Base-by-base conservation (phyloP, 2,888 invertebrate genomes). In the Ophraella communa region DNA sequence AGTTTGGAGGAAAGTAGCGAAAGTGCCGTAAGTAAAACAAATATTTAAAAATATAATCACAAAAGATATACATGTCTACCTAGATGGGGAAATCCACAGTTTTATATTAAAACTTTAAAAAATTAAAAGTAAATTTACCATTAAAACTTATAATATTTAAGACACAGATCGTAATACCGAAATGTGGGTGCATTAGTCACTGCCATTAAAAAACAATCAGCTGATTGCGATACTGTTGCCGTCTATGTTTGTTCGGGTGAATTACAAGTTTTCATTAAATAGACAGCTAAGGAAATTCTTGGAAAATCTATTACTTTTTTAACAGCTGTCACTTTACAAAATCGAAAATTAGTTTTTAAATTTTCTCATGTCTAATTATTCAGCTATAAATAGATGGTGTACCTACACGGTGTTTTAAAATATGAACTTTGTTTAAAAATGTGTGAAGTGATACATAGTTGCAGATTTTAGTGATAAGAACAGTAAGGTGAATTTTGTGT, bases 1-100 rank as follows among this genome's bases (percentile, higher is more conserved):
- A 81, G 78, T 64, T 65, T 75, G 20, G 80, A 80, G 42, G 80
- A 80, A 14, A 79, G 77, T 56, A 78, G 77, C 57, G 80, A 81
- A 70, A 76, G 30, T 44, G 14, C n/a, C 20, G 60, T 60, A 53
- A 60, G 60, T 30, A 27, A 56, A 45, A 21, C 45, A 7, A n/a
- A n/a, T n/a, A n/a, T 7, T 17, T 2, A 5, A 7, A 39, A 39
- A 39, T 39, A 17, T 17, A 14, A 39, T 14, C 2, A 39, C 2
- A n/a, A 17, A n/a, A n/a, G n/a, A n/a, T n/a, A n/a, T 8, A 7
- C 8, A 17, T 5, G 39, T 39, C 35, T 35, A 39, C 17, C 39
- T 39, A 39, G 39, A 39, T n/a, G n/a, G n/a, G n/a, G n/a, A 39
- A 39, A 39, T 39, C 39, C 39, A 39, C 39, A 39, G 7, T 10